Evolutionary conservation across 2,888 invertebrate species (phyloP).

Genomic region (Drosophila cracens): DNA sequence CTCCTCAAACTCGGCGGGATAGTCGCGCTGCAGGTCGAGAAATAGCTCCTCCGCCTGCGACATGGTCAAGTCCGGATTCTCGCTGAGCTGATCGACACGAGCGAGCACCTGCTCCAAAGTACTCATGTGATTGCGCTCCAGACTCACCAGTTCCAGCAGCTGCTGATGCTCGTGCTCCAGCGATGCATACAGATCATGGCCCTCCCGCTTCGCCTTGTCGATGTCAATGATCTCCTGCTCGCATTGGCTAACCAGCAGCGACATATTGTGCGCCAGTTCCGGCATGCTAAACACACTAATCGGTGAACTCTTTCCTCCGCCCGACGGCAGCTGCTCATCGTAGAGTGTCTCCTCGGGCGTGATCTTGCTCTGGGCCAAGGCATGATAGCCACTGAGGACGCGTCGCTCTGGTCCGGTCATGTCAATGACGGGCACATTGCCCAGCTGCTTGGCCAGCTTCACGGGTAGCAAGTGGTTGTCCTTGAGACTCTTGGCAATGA

Average conservation of each 20-base stretch:
- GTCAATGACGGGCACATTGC: conserved; percentile 98
- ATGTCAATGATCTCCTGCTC: conserved; percentile 97
- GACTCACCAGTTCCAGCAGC: conserved; percentile 88
- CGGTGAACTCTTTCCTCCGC: conserved; percentile 25
- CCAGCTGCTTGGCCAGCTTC: conserved; percentile 87
- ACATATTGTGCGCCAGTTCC: conserved; percentile 96
- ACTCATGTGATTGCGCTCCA: conserved; percentile 90
- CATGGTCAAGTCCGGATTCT: conserved; percentile 83
- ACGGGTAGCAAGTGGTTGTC: conserved; percentile 81
- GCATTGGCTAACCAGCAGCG: conserved; percentile 95
- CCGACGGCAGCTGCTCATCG: conserved; percentile 86
- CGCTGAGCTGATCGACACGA: conserved; percentile 87
- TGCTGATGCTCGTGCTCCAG: conserved; percentile 92
- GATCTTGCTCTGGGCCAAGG: conserved; percentile 89
- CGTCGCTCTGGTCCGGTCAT: conserved; percentile 98
- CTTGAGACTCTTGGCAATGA: conserved; percentile 94
- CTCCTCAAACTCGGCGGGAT: conserved; percentile 91
- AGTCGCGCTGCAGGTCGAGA: conserved; percentile 86
- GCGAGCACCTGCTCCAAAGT: conserved; percentile 89
- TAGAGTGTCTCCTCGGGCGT: conserved; percentile 87
- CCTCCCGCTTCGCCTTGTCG: conserved; percentile 90
- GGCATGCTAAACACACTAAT: conserved; percentile 90
- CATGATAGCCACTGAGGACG: conserved; percentile 96
- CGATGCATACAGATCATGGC: conserved; percentile 91
- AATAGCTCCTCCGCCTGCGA: conserved; percentile 85